phyloP scores from a whole-genome alignment of 2,888 invertebrate species.

The Nezara viridula region DNA sequence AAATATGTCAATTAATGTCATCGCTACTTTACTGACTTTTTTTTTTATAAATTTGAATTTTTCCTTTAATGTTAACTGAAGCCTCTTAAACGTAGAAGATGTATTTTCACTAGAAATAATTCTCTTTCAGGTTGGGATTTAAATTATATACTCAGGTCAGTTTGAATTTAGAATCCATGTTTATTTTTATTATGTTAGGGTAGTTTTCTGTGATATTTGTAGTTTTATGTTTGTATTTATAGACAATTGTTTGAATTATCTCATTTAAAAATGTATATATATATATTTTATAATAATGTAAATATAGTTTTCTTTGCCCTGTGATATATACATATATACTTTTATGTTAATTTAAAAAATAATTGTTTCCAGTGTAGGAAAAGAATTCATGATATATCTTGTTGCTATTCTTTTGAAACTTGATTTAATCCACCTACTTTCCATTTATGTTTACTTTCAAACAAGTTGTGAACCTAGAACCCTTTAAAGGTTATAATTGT shows the following conservation, averaged over 20 bases:
- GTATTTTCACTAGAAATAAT: neutral
- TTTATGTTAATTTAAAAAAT: neutral
- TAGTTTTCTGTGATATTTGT: constrained; percentile 47
- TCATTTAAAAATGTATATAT: neutral
- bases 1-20: neutral
- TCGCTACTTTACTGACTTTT: neutral
- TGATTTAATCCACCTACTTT: neutral
- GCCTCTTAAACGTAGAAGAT: neutral
- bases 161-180: neutral
- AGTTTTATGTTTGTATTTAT: neutral
- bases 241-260: neutral
- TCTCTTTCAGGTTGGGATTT: neutral
- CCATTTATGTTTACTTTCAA: too few species aligned
- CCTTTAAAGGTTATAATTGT: too few species aligned
- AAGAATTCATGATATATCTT: neutral
- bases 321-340: constrained; percentile 10
- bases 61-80: neutral
- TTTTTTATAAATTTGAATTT: neutral
- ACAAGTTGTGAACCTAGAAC: too few species aligned
- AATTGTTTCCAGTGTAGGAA: neutral
- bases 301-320: neutral
- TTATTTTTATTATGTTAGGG: neutral
- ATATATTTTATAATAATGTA: constrained; percentile 3
- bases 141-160: neutral
- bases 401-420: neutral